These are phyloP conservation scores for Drosophila gunungcola DNA, from an alignment of 1,140 invertebrate species.

Conservation along the genomic window DNA sequence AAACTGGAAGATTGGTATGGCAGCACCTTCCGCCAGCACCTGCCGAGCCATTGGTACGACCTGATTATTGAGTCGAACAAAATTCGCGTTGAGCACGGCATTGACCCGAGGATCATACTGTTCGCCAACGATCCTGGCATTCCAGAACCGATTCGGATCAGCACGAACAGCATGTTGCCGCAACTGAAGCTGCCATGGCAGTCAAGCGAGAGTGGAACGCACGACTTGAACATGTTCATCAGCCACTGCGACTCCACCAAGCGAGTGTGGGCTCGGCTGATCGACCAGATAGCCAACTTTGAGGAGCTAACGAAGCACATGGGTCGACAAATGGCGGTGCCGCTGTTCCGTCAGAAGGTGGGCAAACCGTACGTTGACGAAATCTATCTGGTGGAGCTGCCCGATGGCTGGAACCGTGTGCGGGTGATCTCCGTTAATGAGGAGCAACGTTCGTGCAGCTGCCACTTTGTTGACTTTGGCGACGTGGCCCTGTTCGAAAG, in stretches of 20 bases:
- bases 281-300: constrained; percentile 72
- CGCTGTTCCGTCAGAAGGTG: constrained; percentile 22
- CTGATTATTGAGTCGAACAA: constrained; percentile 58
- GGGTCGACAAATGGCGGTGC: constrained; percentile 55
- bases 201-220: neutral
- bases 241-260: constrained; percentile 73
- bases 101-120: constrained; percentile 59
- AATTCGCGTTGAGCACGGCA: constrained; percentile 61
- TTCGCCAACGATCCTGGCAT: constrained; percentile 57
- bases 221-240: constrained; percentile 78
- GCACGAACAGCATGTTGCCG: constrained; percentile 13
- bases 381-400: constrained; percentile 71
- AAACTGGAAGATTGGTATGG: constrained; percentile 75
- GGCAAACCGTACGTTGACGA: constrained; percentile 12
- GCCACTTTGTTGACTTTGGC: constrained; percentile 82
- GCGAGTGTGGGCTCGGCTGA: constrained; percentile 75
- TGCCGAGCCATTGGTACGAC: constrained; percentile 71
- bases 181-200: constrained; percentile 58
- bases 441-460: constrained; percentile 51
- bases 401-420: constrained; percentile 80
- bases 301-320: constrained; percentile 69
- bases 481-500: constrained; percentile 64
- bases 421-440: constrained; percentile 62
- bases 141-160: neutral
- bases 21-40: constrained; percentile 56